A percentile compares a stretch with the other conserved stretches of the same genome.
phyloP scores from a whole-genome alignment of 2,797 vertebrate genomes.

The Nannoperca obscura region DNA sequence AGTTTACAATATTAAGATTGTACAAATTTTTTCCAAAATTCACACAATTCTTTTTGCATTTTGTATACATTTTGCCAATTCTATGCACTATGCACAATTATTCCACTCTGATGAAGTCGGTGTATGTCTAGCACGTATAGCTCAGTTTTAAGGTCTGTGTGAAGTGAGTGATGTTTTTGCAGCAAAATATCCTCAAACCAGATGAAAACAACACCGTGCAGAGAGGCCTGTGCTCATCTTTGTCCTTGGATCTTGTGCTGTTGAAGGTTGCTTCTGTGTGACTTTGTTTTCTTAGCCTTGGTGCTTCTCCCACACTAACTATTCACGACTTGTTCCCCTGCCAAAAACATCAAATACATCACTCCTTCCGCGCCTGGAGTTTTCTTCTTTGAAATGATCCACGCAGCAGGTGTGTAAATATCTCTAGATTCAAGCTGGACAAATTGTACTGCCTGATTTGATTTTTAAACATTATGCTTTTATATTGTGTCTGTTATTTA shows the following conservation, averaged over 20 bases:
- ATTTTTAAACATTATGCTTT: constrained; percentile 19
- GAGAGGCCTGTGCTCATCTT: neutral
- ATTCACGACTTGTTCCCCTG: constrained; percentile 15
- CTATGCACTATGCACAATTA: neutral
- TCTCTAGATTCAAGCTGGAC: constrained; percentile 2
- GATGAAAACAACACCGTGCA: constrained; percentile 1
- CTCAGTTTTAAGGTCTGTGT: neutral
- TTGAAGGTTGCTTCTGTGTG: constrained; percentile 22
- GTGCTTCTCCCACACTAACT: constrained; percentile 12
- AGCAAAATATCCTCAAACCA: constrained; percentile 2
- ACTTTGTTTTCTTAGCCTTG: constrained; percentile 18
- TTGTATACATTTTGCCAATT: neutral
- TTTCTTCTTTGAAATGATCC: neutral
- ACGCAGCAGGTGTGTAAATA: constrained; percentile 2
- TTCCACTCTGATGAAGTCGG: constrained; percentile 1
- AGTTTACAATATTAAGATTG: constrained; percentile 25
- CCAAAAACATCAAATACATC: constrained; percentile 26
- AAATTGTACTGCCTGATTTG: constrained; percentile 1
- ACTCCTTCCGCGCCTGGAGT: neutral
- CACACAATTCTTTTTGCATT: neutral
- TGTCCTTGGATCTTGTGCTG: constrained; percentile 23
- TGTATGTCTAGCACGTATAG: neutral
- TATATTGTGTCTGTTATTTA: neutral
- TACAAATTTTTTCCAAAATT: neutral
- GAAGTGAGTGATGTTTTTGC: neutral